Evolutionary conservation across 2,113 vertebrate genomes (phyloP).

Genomic region (Gila orcuttii): DNA sequence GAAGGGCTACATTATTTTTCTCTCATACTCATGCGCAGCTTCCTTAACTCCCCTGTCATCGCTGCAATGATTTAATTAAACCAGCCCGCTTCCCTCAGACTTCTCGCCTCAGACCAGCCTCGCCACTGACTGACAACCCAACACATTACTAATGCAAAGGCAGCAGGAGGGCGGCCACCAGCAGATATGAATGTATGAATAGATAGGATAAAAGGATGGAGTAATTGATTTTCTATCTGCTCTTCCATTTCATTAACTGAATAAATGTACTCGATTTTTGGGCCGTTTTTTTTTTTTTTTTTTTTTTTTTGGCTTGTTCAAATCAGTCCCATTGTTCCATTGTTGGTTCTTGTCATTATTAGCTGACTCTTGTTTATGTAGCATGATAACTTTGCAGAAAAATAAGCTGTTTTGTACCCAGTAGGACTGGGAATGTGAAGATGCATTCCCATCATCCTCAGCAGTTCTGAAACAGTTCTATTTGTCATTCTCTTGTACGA

Average conservation of each 20-base stretch:
- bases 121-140: slow-evolving; percentile 77
- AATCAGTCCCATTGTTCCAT: slow-evolving; percentile 62
- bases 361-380: slow-evolving; percentile 52
- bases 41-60: slow-evolving; percentile 71
- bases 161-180: slow-evolving; percentile 71
- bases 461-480: slow-evolving; percentile 8
- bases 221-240: slow-evolving; percentile 84
- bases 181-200: slow-evolving; percentile 79
- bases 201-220: slow-evolving; percentile 77
- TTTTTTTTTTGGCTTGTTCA: slow-evolving; percentile 48
- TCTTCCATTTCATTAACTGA: slow-evolving; percentile 79
- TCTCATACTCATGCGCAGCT: slow-evolving; percentile 64
- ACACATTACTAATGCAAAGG: slow-evolving; percentile 75
- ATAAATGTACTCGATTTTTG: slow-evolving; percentile 68
- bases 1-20: slow-evolving; percentile 68
- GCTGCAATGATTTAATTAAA: slow-evolving; percentile 74
- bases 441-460: slow-evolving; percentile 16
- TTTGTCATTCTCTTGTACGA: slow-evolving; percentile 26
- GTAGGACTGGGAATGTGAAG: background rate
- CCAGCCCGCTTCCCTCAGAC: slow-evolving; percentile 62
- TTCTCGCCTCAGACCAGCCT: slow-evolving; percentile 70
- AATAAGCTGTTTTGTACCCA: slow-evolving; percentile 12
- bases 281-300: background rate
- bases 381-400: slow-evolving; percentile 55
- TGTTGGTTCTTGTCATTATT: slow-evolving; percentile 59